Evolutionary conservation across 2,888 invertebrate genomes (phyloP).

Genomic region (Papilio demoleus): DNA sequence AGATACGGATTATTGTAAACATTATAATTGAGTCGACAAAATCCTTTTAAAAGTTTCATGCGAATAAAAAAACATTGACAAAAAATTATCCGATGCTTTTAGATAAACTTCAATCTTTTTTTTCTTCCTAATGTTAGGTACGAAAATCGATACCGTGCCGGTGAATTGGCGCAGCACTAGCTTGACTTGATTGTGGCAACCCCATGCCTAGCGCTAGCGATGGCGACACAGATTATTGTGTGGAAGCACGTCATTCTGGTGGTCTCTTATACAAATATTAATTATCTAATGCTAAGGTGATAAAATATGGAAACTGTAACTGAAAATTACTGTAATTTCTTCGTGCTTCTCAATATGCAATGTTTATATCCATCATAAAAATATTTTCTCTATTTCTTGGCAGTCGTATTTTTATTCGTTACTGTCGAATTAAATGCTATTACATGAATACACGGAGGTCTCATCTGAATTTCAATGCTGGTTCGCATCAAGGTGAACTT

Average conservation of each 20-base stretch:
- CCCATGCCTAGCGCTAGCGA: too few species aligned
- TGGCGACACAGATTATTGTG: too few species aligned
- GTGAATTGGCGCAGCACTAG: too few species aligned
- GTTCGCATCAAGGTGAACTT: conserved; percentile 32
- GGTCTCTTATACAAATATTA: too few species aligned
- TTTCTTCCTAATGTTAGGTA: too few species aligned
- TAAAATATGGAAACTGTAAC: too few species aligned
- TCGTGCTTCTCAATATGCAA: conserved; percentile 6
- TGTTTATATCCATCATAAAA: conserved; percentile 35
- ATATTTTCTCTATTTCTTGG: conserved; percentile 25
- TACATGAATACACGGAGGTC: conserved; percentile 23
- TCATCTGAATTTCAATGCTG: conserved; percentile 40
- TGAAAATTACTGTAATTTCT: conserved; percentile 4
- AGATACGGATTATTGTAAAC: conserved; percentile 64
- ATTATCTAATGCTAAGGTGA: too few species aligned
- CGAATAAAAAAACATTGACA: neutral
- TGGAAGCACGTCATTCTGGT: too few species aligned
- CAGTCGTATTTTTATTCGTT: conserved; percentile 35
- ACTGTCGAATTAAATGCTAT: conserved; percentile 38
- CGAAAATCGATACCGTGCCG: too few species aligned
- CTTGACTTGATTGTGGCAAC: too few species aligned
- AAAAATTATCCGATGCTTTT: neutral
- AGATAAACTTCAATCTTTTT: too few species aligned
- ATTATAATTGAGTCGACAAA: conserved; percentile 57
- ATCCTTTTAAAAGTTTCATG: neutral